phyloP scores from a whole-genome alignment of 1,140 invertebrate genomes.

The Cotesia glomerata region DNA sequence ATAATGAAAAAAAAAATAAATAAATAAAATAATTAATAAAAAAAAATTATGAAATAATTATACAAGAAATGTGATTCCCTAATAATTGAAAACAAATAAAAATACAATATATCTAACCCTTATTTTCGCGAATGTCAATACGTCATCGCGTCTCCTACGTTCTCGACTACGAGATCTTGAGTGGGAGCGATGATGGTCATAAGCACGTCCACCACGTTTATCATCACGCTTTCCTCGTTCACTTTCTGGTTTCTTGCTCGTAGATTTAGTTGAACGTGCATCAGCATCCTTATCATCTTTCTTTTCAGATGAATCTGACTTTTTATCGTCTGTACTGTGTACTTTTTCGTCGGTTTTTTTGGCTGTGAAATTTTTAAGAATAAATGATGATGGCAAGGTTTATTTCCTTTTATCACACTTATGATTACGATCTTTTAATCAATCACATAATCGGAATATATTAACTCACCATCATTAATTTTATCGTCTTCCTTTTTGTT shows the following conservation, averaged over 20 bases:
- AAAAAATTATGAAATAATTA: conserved; percentile 11
- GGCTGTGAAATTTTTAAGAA: conserved; percentile 28
- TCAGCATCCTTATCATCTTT: conserved; percentile 58
- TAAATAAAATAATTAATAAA: neutral
- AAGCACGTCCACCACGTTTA: conserved; percentile 53
- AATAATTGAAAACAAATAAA: conserved; percentile 1
- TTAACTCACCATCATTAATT: conserved; percentile 44
- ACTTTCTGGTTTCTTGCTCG: conserved; percentile 57
- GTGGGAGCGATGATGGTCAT: conserved; percentile 52
- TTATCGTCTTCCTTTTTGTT: conserved; percentile 53
- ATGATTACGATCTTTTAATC: conserved; percentile 17
- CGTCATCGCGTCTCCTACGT: conserved; percentile 60
- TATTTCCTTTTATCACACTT: neutral
- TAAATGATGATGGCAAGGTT: neutral
- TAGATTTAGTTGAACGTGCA: conserved; percentile 56
- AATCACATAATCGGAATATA: conserved; percentile 24
- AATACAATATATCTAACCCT: conserved; percentile 59
- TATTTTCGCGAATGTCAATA: conserved; percentile 72
- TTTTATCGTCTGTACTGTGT: conserved; percentile 47
- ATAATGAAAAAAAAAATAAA: neutral
- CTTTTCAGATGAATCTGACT: conserved; percentile 46
- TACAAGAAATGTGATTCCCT: neutral
- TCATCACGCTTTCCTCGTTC: conserved; percentile 56
- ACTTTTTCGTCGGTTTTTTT: conserved; percentile 53
- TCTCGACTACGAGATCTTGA: conserved; percentile 57